Evolutionary conservation across 2,888 invertebrate genomes (phyloP).

Genomic region (Meta bourneti): DNA sequence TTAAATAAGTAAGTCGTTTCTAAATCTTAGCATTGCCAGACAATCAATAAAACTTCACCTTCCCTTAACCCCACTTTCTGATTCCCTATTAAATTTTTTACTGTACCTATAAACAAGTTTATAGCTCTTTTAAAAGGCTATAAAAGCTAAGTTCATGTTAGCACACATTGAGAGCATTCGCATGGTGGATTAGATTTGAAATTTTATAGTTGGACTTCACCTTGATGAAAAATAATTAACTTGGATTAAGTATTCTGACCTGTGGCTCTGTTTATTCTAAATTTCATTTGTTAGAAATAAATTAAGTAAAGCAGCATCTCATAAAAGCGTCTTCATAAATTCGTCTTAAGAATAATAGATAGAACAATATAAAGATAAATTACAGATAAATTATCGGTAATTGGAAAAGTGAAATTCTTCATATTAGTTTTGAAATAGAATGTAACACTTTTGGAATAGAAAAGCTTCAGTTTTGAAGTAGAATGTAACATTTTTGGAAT

Average conservation of each 20-base stretch:
- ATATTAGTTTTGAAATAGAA: too few relatives aligned
- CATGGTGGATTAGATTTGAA: neutral
- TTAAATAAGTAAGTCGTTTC: too few relatives aligned
- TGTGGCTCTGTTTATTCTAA: neutral
- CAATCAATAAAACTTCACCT: constrained; percentile 20
- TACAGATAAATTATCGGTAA: neutral
- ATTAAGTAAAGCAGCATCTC: neutral
- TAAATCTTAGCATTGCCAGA: neutral
- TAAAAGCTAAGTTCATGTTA: constrained; percentile 35
- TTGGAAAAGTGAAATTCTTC: neutral
- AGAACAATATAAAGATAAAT: too few relatives aligned
- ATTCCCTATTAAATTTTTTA: constrained; percentile 2
- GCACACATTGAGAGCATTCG: neutral
- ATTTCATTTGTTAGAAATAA: neutral
- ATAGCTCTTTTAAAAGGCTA: constrained; percentile 25
- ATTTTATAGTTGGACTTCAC: neutral
- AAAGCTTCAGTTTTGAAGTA: too few relatives aligned
- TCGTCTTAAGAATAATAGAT: neutral
- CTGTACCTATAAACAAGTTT: constrained; percentile 25
- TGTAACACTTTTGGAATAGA: too few relatives aligned
- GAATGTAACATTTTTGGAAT: too few relatives aligned
- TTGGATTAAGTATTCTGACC: neutral
- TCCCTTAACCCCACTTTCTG: neutral
- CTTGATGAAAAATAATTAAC: neutral
- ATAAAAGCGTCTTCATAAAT: neutral